Conservation (phyloP, 2,888 invertebrate species). For the Odontocolon sp. region DNA sequence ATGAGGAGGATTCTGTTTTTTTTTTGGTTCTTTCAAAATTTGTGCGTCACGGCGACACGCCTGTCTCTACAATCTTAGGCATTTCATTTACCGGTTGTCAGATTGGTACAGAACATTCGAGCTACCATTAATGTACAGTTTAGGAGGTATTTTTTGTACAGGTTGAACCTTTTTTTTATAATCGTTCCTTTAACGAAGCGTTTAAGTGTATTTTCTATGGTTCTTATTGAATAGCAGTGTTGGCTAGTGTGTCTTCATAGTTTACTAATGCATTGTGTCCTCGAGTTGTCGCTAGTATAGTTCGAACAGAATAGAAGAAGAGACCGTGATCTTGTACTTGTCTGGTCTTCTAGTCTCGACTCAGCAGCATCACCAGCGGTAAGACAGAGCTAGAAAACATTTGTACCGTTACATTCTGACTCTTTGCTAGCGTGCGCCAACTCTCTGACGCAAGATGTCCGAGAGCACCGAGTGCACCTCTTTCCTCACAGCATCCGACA, state of each 20-base stretch:
- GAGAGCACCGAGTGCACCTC: conserved; percentile 6
- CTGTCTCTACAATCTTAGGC: no score
- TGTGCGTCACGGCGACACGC: no score
- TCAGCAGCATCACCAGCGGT: not conserved
- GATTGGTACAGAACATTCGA: not conserved
- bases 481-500: conserved; percentile 3
- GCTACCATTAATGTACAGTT: not conserved
- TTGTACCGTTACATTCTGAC: conserved; percentile 50
- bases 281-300: conserved; percentile 1
- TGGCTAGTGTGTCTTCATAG: conserved; percentile 12
- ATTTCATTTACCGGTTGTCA: not conserved
- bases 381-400: conserved; percentile 23
- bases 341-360: conserved; percentile 24
- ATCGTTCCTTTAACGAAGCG: conserved; percentile 22
- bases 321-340: conserved; percentile 57
- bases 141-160: not conserved
- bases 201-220: conserved; percentile 11
- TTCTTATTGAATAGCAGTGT: conserved; percentile 9
- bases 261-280: conserved; percentile 21
- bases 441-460: conserved; percentile 53
- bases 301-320: conserved; percentile 30
- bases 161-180: not conserved
- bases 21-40: no score
- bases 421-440: conserved; percentile 24
- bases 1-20: no score